Percentiles rank a stretch among this genome's conserved stretches.
These are phyloP conservation scores for Brachionus rotundiformis DNA, from an alignment of 1,140 invertebrate genomes.

Conservation along the genomic window DNA sequence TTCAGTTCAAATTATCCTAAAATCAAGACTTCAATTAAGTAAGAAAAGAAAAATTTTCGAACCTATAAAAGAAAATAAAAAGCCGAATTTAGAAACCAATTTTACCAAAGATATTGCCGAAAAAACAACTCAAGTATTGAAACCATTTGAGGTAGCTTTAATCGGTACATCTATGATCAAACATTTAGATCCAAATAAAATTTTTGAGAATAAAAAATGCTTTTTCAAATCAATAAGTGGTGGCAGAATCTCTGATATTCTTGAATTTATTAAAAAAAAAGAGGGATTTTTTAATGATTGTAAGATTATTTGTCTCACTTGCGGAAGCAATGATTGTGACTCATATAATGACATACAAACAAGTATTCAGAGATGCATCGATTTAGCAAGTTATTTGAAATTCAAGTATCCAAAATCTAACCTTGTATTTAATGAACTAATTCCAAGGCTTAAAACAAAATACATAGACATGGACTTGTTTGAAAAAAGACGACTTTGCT, in stretches of 20 bases:
- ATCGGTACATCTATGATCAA: slow-evolving; percentile 20
- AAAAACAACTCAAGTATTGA: background rate
- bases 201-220: slow-evolving; percentile 32
- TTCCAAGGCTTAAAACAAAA: slow-evolving; percentile 25
- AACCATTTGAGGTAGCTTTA: slow-evolving; percentile 2
- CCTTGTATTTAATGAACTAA: background rate
- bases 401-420: background rate
- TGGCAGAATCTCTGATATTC: background rate
- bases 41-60: slow-evolving; percentile 30
- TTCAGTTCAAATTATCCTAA: background rate
- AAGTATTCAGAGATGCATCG: background rate
- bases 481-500: slow-evolving; percentile 39
- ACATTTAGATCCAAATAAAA: slow-evolving; percentile 31
- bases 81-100: slow-evolving; percentile 24
- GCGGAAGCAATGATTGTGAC: slow-evolving; percentile 39
- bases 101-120: background rate
- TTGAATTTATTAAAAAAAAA: slow-evolving; percentile 36
- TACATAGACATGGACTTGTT: slow-evolving; percentile 17
- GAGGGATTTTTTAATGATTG: slow-evolving; percentile 36
- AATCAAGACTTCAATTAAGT: background rate
- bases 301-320: background rate
- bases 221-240: slow-evolving; percentile 47
- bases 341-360: slow-evolving; percentile 8
- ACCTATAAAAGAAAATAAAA: slow-evolving; percentile 22
- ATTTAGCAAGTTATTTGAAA: background rate